phyloP scores from a whole-genome alignment of 2,113 vertebrate genomes.

The Coptodon bakossiorum region DNA sequence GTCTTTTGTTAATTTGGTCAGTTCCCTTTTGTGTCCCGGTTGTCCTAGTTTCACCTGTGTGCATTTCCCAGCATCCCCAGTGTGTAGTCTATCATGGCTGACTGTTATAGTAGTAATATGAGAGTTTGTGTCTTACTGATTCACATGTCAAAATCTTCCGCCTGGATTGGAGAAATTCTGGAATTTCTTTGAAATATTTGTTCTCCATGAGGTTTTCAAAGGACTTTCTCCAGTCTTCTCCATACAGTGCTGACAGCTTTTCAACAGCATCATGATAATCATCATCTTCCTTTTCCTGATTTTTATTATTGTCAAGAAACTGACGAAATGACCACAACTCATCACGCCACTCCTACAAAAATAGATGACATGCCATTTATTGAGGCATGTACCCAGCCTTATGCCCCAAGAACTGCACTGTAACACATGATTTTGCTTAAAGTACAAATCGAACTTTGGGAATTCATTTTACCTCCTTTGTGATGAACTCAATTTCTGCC shows the following conservation, averaged over 20 bases:
- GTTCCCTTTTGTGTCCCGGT: too few species aligned
- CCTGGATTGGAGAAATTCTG: background rate
- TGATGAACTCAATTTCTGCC: rapidly evolving
- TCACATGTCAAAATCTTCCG: rapidly evolving
- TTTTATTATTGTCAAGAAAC: rapidly evolving
- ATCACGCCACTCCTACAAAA: rapidly evolving
- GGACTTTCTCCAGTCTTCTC: rapidly evolving
- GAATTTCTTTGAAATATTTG: background rate
- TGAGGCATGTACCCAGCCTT: rapidly evolving
- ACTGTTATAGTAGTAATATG: background rate
- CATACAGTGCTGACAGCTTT: background rate
- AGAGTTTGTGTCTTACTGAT: background rate
- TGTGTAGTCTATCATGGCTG: rapidly evolving
- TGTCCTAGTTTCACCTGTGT: too few species aligned
- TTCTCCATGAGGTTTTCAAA: background rate
- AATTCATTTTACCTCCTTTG: rapidly evolving
- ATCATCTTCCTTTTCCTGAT: rapidly evolving
- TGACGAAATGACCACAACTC: background rate
- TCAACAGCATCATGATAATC: background rate
- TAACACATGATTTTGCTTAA: rapidly evolving
- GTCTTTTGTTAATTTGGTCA: too few species aligned
- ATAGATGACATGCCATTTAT: rapidly evolving
- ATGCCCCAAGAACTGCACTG: rapidly evolving
- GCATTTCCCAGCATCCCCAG: rapidly evolving
- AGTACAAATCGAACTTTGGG: rapidly evolving